A percentile compares a stretch with the other conserved stretches of the same genome.
Conservation (phyloP, 2,113 vertebrate genomes). For the Pimephales promelas region DNA sequence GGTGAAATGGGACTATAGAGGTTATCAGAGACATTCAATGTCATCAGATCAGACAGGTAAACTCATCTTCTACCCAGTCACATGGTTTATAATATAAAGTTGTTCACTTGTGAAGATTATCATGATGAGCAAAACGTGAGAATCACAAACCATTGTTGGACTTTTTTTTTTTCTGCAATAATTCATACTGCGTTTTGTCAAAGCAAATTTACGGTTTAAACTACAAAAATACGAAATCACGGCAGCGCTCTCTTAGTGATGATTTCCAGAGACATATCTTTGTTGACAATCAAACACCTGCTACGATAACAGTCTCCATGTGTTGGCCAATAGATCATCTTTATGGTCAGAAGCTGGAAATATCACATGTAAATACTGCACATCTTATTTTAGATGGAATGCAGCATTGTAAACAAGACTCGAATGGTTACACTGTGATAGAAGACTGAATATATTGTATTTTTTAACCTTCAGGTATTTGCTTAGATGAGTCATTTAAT, state of each 20-base stretch:
- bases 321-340: no score
- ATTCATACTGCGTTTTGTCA: no score
- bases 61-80: no score
- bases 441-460: neutral
- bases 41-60: no score
- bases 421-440: neutral
- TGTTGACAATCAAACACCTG: neutral
- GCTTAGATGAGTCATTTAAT: neutral
- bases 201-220: neutral
- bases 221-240: neutral
- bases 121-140: neutral
- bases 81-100: no score
- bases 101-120: neutral
- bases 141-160: neutral
- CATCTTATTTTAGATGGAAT: neutral
- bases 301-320: neutral
- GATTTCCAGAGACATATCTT: neutral
- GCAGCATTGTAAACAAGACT: neutral
- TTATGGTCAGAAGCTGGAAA: no score
- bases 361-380: neutral
- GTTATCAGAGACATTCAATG: no score
- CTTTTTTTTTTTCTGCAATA: no score
- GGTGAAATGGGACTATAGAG: no score
- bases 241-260: neutral
- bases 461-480: neutral